Conservation (phyloP, 1,140 invertebrate species). For the Sinonovacula constricta region DNA sequence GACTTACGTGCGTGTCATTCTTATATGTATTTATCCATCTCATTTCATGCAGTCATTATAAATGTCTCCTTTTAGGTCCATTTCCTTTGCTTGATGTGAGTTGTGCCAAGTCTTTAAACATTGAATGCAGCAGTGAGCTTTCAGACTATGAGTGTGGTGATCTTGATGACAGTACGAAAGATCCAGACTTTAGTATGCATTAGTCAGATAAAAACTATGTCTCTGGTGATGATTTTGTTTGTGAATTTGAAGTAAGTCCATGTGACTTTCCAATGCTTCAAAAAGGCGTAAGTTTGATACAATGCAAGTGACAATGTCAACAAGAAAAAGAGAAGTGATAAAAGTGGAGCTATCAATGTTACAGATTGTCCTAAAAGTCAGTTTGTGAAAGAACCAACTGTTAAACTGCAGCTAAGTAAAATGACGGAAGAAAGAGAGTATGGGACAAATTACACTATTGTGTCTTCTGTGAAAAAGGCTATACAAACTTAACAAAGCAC, state of each 20-base stretch:
- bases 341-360: too few relatives aligned
- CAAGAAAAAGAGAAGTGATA: too few relatives aligned
- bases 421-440: constrained; percentile 26
- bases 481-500: constrained; percentile 53
- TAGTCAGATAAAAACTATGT: not conserved
- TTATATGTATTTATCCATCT: too few relatives aligned
- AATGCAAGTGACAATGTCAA: too few relatives aligned
- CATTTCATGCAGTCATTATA: too few relatives aligned
- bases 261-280: not conserved
- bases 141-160: not conserved
- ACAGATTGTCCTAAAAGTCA: too few relatives aligned
- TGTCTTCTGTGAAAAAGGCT: constrained; percentile 41
- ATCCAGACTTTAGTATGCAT: not conserved
- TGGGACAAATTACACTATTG: constrained; percentile 54
- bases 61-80: not conserved
- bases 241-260: not conserved
- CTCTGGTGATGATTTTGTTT: not conserved
- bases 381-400: too few relatives aligned
- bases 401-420: constrained; percentile 8
- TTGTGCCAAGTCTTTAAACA: not conserved
- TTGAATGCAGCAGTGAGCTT: not conserved
- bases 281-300: not conserved
- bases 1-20: too few relatives aligned
- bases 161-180: not conserved
- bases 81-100: not conserved